Evolutionary conservation across 2,113 vertebrate species (phyloP).

Genomic region (Coracopsis vasa): DNA sequence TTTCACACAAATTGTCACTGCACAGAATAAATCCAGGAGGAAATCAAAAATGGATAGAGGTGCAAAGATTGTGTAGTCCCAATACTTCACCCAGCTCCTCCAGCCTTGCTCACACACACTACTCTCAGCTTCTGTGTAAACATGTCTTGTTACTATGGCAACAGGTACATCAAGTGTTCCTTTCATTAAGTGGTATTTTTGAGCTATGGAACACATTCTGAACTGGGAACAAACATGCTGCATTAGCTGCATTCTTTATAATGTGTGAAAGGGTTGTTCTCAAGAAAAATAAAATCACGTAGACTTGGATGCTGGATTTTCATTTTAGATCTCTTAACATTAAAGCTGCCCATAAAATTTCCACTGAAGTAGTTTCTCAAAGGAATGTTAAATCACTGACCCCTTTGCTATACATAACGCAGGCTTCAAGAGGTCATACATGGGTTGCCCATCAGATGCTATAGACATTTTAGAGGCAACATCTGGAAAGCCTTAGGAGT

Average conservation of each 20-base stretch:
- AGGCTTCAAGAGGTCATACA: rapidly evolving
- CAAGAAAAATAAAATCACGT: background rate
- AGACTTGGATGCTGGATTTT: background rate
- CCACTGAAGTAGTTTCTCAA: background rate
- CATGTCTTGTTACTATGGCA: constrained; percentile 48
- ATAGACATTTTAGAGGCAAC: background rate
- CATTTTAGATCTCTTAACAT: background rate
- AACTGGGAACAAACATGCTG: constrained; percentile 1
- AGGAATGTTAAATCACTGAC: background rate
- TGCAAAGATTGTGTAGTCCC: background rate
- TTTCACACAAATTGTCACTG: background rate
- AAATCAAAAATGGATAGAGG: background rate
- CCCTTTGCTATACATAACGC: background rate
- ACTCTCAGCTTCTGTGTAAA: constrained; percentile 29
- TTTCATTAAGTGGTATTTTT: constrained; percentile 40
- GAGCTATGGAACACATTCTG: background rate
- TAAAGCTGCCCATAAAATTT: background rate
- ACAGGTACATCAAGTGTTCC: constrained; percentile 35
- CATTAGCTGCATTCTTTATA: background rate
- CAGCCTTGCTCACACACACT: background rate
- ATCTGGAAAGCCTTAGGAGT: background rate
- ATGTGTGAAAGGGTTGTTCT: background rate
- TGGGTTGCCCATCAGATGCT: background rate
- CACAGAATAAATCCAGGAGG: background rate
- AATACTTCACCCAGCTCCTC: background rate